Conservation (phyloP, 2,888 invertebrate species). For the Fragum fragum region DNA sequence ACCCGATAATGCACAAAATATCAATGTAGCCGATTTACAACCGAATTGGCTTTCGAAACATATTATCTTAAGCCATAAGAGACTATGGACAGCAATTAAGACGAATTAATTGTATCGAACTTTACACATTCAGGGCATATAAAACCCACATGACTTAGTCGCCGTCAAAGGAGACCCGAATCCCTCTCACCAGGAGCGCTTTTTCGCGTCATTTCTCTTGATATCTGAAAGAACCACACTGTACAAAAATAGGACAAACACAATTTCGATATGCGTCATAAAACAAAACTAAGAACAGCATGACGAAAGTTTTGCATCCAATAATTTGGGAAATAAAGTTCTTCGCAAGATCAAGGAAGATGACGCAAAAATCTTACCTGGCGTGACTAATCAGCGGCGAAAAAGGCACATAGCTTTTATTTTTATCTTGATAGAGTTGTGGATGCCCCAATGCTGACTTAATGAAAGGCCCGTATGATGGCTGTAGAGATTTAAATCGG, state of each 20-base stretch:
- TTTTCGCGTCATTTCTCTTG: no score
- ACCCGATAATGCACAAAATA: background rate
- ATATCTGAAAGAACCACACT: background rate
- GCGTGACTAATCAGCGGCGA: no score
- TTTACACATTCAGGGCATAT: background rate
- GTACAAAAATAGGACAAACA: constrained; percentile 4
- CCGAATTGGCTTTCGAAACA: background rate
- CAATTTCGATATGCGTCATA: background rate
- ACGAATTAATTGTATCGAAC: background rate
- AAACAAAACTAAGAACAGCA: background rate
- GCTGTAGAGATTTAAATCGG: no score
- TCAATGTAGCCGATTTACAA: background rate
- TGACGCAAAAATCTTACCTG: no score
- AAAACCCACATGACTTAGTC: background rate
- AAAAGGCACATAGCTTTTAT: no score
- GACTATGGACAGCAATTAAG: background rate
- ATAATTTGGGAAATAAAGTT: no score
- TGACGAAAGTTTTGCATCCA: background rate
- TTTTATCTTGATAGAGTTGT: no score
- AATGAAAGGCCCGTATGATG: no score
- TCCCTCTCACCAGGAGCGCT: no score
- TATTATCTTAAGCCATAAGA: background rate
- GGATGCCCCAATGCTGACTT: no score
- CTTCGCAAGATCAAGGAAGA: no score
- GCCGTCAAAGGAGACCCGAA: background rate